These are phyloP conservation scores for Hypocryptadius cinnamomeus DNA, from an alignment of 2,113 vertebrate species.

Conservation along the genomic window DNA sequence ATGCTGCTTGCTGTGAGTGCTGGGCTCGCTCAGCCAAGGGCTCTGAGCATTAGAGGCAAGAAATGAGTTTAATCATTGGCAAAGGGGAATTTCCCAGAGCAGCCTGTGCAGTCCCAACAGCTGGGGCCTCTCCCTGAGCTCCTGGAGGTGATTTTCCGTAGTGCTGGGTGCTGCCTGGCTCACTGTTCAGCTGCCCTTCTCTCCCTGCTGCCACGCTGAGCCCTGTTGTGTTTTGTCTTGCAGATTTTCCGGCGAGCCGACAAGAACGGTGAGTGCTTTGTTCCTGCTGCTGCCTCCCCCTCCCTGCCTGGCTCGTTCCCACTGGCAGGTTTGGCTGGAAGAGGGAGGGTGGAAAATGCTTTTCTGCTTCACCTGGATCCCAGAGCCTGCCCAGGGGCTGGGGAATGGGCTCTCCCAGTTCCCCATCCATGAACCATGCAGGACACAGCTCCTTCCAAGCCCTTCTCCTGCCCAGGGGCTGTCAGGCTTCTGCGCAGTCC, in stretches of 20 bases:
- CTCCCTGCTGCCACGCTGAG: background rate
- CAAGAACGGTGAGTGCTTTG: constrained; percentile 76
- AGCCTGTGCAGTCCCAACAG: background rate
- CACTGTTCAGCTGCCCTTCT: fast-evolving
- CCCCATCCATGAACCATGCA: fast-evolving
- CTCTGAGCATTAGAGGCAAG: background rate
- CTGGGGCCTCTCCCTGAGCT: background rate
- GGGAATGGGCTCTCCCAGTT: background rate
- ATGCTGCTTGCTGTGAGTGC: background rate
- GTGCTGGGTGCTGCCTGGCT: background rate
- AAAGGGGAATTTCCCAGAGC: background rate
- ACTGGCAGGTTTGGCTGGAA: background rate
- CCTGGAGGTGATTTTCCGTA: background rate
- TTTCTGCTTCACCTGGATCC: background rate
- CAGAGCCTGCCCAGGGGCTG: background rate
- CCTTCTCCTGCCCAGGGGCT: background rate
- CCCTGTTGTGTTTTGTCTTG: constrained; percentile 36
- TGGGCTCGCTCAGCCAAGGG: fast-evolving
- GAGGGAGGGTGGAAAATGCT: background rate
- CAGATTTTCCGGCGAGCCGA: constrained; percentile 80
- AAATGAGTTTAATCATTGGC: background rate
- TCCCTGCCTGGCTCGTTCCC: background rate
- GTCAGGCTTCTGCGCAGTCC: fast-evolving
- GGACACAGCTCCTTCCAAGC: background rate
- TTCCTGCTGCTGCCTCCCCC: background rate